A percentile compares a stretch with the other conserved stretches of the same genome.
Evolutionary conservation across 2,797 vertebrate genomes (phyloP).

Genomic region (Agapornis canus): DNA sequence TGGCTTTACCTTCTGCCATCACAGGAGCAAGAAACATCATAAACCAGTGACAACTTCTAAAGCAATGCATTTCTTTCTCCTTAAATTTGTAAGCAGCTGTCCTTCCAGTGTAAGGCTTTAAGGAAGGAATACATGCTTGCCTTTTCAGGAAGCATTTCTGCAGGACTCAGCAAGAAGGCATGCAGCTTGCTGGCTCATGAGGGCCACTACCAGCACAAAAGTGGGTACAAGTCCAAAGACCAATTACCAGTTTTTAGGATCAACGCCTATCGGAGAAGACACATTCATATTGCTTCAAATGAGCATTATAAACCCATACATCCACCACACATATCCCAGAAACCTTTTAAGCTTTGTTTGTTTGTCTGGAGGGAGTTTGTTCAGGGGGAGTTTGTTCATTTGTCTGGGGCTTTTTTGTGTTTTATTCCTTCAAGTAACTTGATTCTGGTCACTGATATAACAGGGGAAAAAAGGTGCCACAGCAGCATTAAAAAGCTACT

Average conservation of each 20-base stretch:
- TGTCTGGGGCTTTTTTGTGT: not conserved
- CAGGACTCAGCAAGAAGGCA: not conserved
- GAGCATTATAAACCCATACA: not conserved
- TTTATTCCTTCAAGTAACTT: not conserved
- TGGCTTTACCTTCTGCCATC: not conserved
- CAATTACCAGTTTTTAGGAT: not conserved
- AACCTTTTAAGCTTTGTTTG: not conserved
- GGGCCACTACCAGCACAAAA: not conserved
- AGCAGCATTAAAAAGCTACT: not conserved
- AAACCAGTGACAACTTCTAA: not conserved
- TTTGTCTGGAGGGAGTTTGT: not conserved
- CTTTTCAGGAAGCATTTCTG: not conserved
- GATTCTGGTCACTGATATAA: not conserved
- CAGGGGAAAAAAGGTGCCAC: not conserved
- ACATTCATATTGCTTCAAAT: not conserved
- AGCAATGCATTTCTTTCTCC: not conserved
- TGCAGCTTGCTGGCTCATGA: not conserved
- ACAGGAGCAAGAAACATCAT: not conserved
- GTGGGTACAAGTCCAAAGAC: not conserved
- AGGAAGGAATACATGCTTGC: accelerated
- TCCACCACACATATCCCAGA: accelerated
- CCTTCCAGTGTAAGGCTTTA: not conserved
- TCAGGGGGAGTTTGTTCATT: not conserved
- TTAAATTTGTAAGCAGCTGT: not conserved
- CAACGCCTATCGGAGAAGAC: not conserved